phyloP scores from a whole-genome alignment of 2,888 invertebrate species.

The Pycnomerus fuliginosus region DNA sequence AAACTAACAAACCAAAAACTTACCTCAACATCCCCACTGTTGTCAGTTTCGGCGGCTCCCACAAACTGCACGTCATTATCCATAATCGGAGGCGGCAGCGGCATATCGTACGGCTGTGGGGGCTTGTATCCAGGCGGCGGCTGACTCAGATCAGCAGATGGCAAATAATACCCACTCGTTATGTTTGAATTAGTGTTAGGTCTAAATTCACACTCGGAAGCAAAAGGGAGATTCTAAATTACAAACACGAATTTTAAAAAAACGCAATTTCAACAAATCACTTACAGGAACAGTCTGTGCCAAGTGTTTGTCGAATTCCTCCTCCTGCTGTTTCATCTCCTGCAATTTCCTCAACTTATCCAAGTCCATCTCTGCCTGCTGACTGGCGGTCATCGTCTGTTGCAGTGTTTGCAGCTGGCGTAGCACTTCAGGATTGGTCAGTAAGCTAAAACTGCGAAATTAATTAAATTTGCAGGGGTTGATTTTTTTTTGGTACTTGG shows the following conservation, averaged over 20 bases:
- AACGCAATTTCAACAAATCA: conserved; percentile 12
- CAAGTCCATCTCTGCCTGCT: conserved; percentile 60
- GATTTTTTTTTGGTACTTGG: not conserved
- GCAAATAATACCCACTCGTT: conserved; percentile 37
- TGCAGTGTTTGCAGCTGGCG: conserved; percentile 78
- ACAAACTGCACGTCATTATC: conserved; percentile 62
- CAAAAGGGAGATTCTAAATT: conserved; percentile 63
- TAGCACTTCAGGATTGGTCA: conserved; percentile 86
- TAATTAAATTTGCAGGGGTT: too few relatives aligned
- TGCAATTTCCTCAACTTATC: conserved; percentile 68
- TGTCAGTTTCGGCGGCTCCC: conserved; percentile 47
- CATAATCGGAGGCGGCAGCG: conserved; percentile 39
- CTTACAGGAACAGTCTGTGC: conserved; percentile 71
- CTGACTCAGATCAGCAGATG: conserved; percentile 53
- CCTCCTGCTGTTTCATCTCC: conserved; percentile 72
- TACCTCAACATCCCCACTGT: conserved; percentile 43
- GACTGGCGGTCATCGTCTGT: conserved; percentile 54
- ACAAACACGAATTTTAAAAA: conserved; percentile 12
- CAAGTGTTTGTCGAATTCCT: conserved; percentile 73
- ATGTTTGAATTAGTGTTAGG: conserved; percentile 47
- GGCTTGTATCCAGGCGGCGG: conserved; percentile 59
- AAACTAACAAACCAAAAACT: conserved; percentile 17
- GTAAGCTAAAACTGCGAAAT: conserved; percentile 57
- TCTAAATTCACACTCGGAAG: conserved; percentile 65
- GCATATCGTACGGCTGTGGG: conserved; percentile 44